A percentile compares a stretch with the other conserved stretches of the same genome.
These are phyloP conservation scores for Pristionchus maxplancki DNA, from an alignment of 2,888 invertebrate genomes.

Conservation along the genomic window DNA sequence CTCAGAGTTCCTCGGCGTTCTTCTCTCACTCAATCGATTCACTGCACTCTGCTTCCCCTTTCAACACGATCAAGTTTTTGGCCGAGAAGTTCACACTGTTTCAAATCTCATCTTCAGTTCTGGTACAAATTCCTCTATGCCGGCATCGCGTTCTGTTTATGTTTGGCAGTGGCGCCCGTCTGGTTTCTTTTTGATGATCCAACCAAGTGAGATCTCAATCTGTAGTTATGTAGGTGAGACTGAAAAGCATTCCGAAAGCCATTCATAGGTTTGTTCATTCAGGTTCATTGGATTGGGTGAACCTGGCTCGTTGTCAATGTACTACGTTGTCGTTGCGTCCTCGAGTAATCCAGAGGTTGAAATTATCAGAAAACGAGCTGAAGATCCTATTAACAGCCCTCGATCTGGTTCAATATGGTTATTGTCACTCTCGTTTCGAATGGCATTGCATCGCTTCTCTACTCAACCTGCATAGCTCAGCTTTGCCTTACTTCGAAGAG, in stretches of 20 bases:
- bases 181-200: neutral
- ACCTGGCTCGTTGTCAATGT: neutral
- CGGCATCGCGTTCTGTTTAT: neutral
- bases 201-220: neutral
- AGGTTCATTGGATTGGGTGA: neutral
- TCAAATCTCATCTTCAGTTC: neutral
- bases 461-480: neutral
- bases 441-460: neutral
- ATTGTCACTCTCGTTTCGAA: neutral
- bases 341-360: neutral
- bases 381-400: neutral
- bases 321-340: neutral
- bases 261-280: too few species aligned
- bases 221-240: neutral
- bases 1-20: neutral
- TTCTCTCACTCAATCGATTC: neutral
- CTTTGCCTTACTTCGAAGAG: neutral
- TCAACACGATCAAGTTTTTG: neutral
- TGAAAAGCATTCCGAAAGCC: too few species aligned
- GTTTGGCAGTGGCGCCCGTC: neutral
- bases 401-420: conserved; percentile 4
- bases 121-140: neutral
- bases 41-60: neutral
- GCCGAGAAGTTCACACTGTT: neutral
- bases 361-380: neutral